Evolutionary conservation across 1,140 invertebrate species (phyloP), one percentile per base, ranked within the genome.

Genomic region (Microplitis mediator): DNA sequence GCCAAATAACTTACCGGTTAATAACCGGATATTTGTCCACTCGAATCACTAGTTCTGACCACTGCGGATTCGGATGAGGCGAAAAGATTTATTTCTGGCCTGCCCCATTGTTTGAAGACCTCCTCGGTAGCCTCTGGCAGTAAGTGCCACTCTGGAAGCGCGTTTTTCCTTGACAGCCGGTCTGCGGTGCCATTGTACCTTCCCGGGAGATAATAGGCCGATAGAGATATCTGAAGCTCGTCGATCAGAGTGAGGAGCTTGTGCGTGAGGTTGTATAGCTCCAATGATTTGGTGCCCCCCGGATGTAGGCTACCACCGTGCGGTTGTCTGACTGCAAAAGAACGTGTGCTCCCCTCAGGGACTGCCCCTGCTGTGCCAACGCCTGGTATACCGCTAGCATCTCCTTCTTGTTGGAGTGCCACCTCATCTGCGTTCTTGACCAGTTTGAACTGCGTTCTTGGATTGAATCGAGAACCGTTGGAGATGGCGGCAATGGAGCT

Each of bases 61-160:
- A 84, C 79, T 16, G 79, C 76, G 13, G 81, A 78, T 3, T 70
- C 75, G n/a, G 60, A 71, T 3, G 79, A 81, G 3, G 83, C 84
- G 69, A 85, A 85, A 2, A 85, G 71, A 67, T 85, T 82, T 31
- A 84, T 73, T 4, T 74, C 76, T 9, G 82, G 80, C 6, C 54
- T 74, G 5, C 81, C 83, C 80, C 78, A 82, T 69, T 74, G 75
- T 23, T 60, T 79, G 71, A 82, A 84, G 16, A 72, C 72, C 64
- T 51, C 68, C 9, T 70, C 61, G 58, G 78, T 79, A 16, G 72
- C 69, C 4, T 4, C 31, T 9, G 78, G 77, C 3, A 83, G 66
- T 4, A 84, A 65, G 56, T 84, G 82, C 82, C 82, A 84, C 66
- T 85, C 84, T 63, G 82, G 80, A 11, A 76, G 73, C 4, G 9